Evolutionary conservation across 30 jellyfish, hydroid and myxozoan species (phyloP).

Genomic region (Haliclystus octoradiatus): DNA sequence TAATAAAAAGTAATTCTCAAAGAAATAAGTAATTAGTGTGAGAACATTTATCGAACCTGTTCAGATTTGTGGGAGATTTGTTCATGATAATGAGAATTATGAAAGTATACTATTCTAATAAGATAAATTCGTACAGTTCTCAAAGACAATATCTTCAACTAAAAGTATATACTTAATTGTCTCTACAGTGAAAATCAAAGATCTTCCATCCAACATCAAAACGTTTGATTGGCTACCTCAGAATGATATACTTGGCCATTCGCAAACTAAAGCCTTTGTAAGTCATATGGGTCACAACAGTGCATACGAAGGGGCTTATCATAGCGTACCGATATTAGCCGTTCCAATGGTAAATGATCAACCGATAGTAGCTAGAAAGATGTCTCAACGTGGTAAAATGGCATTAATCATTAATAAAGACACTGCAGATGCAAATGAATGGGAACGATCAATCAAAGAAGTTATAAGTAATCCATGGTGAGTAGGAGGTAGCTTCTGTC

Average conservation of each 20-base stretch:
- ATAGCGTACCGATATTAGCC: conserved; percentile 47
- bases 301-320: conserved; percentile 49
- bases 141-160: too few species aligned
- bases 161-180: too few species aligned
- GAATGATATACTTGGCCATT: conserved; percentile 48
- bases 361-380: conserved; percentile 4
- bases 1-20: too few species aligned
- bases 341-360: conserved; percentile 26
- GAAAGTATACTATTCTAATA: too few species aligned
- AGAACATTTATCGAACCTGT: too few species aligned
- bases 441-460: conserved; percentile 14
- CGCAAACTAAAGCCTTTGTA: conserved; percentile 27
- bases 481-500: background rate
- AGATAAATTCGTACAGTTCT: too few species aligned
- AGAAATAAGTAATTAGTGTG: too few species aligned
- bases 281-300: conserved; percentile 57
- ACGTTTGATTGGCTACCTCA: conserved; percentile 45
- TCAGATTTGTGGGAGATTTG: too few species aligned
- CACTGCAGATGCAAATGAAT: conserved; percentile 9
- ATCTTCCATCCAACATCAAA: background rate
- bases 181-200: background rate
- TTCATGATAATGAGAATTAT: too few species aligned
- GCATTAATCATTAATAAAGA: conserved; percentile 20
- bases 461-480: conserved; percentile 15
- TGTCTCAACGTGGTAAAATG: conserved; percentile 15